A percentile compares a stretch with the other conserved stretches of the same genome.
These are phyloP conservation scores for Drosophila eohydei DNA, from an alignment of 2,888 invertebrate genomes.

Conservation along the genomic window DNA sequence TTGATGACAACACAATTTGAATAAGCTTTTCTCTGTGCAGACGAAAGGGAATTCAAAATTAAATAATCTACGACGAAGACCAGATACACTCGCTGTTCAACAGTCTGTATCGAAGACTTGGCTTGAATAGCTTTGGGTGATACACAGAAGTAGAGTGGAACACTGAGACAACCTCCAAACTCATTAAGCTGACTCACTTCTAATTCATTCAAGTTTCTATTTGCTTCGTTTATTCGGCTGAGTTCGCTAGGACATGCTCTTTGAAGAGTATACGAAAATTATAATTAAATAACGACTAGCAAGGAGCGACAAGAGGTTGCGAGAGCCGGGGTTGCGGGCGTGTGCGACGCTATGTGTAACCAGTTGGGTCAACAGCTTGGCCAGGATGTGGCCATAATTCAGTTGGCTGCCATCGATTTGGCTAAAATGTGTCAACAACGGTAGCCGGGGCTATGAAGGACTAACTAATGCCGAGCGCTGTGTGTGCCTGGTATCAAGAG, in stretches of 20 bases:
- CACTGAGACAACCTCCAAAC: not conserved
- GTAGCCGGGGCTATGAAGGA: constrained; percentile 16
- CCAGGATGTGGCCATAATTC: constrained; percentile 57
- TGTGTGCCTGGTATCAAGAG: constrained; percentile 13
- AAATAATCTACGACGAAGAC: not conserved
- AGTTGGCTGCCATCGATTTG: constrained; percentile 50
- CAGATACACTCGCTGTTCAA: not conserved
- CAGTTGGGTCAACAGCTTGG: constrained; percentile 36
- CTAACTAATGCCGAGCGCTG: constrained; percentile 28
- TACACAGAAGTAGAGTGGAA: not conserved
- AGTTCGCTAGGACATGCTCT: not conserved
- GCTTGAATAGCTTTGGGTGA: not conserved
- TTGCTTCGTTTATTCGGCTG: not conserved
- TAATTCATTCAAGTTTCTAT: not conserved
- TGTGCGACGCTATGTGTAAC: constrained; percentile 11
- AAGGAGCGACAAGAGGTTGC: not conserved
- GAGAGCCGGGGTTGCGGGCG: not conserved
- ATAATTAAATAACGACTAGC: constrained; percentile 61
- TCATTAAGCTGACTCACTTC: not conserved
- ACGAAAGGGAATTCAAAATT: not conserved
- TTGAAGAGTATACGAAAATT: constrained; percentile 41
- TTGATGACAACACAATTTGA: constrained; percentile 26
- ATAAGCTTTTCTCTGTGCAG: not conserved
- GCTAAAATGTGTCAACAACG: constrained; percentile 43
- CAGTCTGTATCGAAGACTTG: not conserved